A percentile compares a stretch with the other conserved stretches of the same genome.
phyloP scores from a whole-genome alignment of 2,113 vertebrate species.

The Piliocolobus tephrosceles region DNA sequence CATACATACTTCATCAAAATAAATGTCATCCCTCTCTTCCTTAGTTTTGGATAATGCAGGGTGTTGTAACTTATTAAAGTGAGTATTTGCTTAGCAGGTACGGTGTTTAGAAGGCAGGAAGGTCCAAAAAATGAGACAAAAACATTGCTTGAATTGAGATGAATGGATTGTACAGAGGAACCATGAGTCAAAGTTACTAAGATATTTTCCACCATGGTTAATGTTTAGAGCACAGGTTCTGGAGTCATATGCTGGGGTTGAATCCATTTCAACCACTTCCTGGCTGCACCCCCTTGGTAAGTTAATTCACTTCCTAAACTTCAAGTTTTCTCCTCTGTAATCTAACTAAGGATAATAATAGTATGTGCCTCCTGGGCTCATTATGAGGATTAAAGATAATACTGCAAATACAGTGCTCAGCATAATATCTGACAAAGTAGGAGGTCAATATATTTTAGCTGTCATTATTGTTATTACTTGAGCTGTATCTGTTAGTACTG shows the following conservation, averaged over 20 bases:
- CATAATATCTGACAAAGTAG: background rate
- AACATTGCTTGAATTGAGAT: background rate
- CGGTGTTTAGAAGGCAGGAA: background rate
- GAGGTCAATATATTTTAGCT: background rate
- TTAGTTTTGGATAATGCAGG: slow-evolving; percentile 18
- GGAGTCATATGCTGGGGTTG: background rate
- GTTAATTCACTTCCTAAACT: background rate
- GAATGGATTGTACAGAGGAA: background rate
- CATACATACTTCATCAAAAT: background rate
- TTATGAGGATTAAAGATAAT: background rate
- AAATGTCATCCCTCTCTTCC: background rate
- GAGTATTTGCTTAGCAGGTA: background rate
- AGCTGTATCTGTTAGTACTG: background rate
- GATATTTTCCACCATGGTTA: background rate
- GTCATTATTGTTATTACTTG: background rate
- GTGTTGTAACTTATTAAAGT: background rate
- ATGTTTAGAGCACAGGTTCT: background rate
- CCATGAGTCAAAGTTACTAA: background rate
- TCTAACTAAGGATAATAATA: background rate
- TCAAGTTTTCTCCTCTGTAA: background rate
- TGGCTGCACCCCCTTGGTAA: background rate
- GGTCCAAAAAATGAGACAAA: background rate
- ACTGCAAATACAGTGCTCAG: background rate
- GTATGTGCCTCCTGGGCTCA: background rate
- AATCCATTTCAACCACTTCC: background rate